Evolutionary conservation across 2,888 invertebrate genomes (phyloP).

Genomic region (Amphipyra tragopoginis): DNA sequence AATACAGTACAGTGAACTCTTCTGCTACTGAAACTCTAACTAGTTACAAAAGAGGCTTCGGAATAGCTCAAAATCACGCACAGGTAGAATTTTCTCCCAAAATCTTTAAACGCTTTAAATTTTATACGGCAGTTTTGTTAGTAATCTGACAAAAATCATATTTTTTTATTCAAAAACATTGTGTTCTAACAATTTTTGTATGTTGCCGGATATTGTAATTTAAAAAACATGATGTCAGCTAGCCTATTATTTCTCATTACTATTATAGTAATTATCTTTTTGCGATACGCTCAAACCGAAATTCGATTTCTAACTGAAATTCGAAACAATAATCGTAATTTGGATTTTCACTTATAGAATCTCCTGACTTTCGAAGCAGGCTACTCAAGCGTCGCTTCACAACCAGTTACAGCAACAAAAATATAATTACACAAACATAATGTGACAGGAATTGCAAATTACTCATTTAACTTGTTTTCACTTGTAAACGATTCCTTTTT

Average conservation of each 20-base stretch:
- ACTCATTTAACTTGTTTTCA: constrained; percentile 20
- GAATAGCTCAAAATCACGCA: too few species aligned
- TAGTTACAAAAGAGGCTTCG: too few species aligned
- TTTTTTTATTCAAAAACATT: too few species aligned
- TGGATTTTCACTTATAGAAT: neutral
- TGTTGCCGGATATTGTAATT: constrained; percentile 23
- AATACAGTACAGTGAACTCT: too few species aligned
- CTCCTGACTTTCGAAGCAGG: too few species aligned
- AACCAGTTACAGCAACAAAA: constrained; percentile 4
- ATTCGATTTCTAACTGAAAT: neutral
- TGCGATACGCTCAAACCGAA: neutral
- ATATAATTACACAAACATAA: constrained; percentile 1
- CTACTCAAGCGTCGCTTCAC: constrained; percentile 1
- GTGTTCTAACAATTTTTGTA: neutral
- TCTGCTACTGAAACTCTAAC: too few species aligned
- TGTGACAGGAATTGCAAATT: constrained; percentile 31
- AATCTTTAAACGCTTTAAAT: too few species aligned
- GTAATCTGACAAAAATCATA: too few species aligned
- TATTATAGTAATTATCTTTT: constrained; percentile 16
- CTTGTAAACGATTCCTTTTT: constrained; percentile 39
- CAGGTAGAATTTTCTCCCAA: too few species aligned
- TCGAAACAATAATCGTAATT: neutral
- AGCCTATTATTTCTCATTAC: constrained; percentile 14
- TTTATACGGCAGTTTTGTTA: too few species aligned
- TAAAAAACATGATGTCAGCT: constrained; percentile 12